These are phyloP conservation scores for Chloroclysta siterata DNA, from an alignment of 2,888 invertebrate species.

Conservation along the genomic window DNA sequence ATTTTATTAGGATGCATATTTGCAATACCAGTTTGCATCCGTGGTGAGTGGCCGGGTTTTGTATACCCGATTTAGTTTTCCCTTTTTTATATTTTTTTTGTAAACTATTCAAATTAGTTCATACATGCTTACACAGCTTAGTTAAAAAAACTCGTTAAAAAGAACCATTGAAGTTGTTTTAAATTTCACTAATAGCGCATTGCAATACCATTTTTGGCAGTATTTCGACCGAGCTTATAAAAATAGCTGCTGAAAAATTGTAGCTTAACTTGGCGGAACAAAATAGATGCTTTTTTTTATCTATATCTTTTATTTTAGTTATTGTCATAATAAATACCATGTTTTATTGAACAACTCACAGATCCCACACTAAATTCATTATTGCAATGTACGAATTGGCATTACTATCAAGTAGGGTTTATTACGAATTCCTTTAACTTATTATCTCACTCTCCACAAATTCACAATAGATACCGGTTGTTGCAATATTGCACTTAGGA, in stretches of 20 bases:
- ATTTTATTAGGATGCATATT: constrained; percentile 81
- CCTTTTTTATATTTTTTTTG: constrained; percentile 37
- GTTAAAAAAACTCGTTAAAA: constrained; percentile 43
- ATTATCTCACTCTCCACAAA: constrained; percentile 24
- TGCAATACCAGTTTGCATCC: constrained; percentile 83
- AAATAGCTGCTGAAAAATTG: constrained; percentile 29
- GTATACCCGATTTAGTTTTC: constrained; percentile 52
- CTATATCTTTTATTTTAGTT: constrained; percentile 26
- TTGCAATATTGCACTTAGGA: constrained; percentile 44
- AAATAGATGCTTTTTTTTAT: constrained; percentile 27
- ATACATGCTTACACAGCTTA: constrained; percentile 73
- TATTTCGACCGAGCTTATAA: constrained; percentile 25
- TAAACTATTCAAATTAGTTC: constrained; percentile 47
- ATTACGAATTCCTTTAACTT: constrained; percentile 14
- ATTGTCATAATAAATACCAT: constrained; percentile 10
- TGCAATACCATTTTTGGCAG: constrained; percentile 37
- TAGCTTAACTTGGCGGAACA: constrained; percentile 7
- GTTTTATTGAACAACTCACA: neutral
- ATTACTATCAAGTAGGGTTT: constrained; percentile 19
- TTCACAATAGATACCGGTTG: constrained; percentile 27
- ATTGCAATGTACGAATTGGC: constrained; percentile 33
- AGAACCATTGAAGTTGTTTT: constrained; percentile 19
- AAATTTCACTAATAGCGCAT: constrained; percentile 35
- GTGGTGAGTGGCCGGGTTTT: constrained; percentile 77
- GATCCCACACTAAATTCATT: constrained; percentile 16